Evolutionary conservation across 2,113 vertebrate species (phyloP), one percentile per base, ranked within the genome.

Genomic region (Marmota flaviventris): DNA sequence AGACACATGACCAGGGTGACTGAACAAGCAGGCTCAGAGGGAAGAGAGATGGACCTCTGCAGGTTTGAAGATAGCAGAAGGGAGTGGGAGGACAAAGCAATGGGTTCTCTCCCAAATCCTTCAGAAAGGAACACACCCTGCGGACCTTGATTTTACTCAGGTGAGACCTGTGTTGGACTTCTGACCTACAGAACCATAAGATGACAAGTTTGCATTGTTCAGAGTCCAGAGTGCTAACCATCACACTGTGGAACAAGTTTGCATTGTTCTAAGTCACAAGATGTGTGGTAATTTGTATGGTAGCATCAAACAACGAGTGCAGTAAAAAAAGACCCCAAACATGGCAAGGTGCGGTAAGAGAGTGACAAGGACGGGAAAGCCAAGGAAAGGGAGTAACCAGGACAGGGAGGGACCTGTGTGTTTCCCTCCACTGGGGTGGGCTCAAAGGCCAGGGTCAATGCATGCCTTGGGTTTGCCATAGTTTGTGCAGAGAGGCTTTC

Each of bases 1-100:
- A 61, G 61, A 12, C 0, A 0, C 24, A 2, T 25, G 10, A 8
- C 5, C 17, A 24, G 4, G 48, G 3, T 29, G 10, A 8, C 8
- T 18, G 18, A 3, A 39, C 20, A 63, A 75, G 18, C 27, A 77
- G 25, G 6, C 32, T 24, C 8, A 1, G 14, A 69, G 32, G 37
- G 51, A 10, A 4, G 18, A 69, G 42, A 45, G 51, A 20, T 32
- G 16, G 39, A 25, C 48, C 2, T 0, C 24, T 2, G 7, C 39
- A 48, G 24, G 27, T 53, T 61, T 93, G 76, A 91, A 87, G 45
- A 27, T 0, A 24, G 63, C 73, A 16, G 51, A 27, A 27, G 12
- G 12, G 5, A 87, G 4, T 25, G 5, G 13, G 3, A 45, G 24
- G 61, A 8, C 13, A 25, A 65, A 37, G 69, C 24, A 51, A 45